Base-by-base conservation (phyloP, 2,888 invertebrate species). In the Anthophora plumipes region DNA sequence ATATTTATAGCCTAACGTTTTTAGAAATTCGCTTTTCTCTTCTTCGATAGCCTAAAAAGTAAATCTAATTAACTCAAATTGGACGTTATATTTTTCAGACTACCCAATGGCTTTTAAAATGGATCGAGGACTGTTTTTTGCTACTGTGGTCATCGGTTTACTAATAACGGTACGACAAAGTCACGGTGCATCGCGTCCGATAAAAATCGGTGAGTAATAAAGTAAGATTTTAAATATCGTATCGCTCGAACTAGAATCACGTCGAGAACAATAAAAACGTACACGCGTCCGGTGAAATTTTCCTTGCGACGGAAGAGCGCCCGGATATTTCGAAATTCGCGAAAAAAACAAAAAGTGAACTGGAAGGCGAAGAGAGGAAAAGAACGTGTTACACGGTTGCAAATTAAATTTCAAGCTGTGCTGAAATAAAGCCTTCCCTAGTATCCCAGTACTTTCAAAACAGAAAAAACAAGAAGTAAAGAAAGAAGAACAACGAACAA, bases 141-240 rank as follows among this genome's bases (percentile, higher is more conserved):
- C 63, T 63, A 69, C 77, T 22, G 4, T 64, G 55, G 12, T 67
- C 17, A 17, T 76, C 31, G 14, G 52, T 25, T 31, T 80, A 25
- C 60, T 79, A 14, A 17, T 67, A 50, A 43, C 43, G 5, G 9
- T 78, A 1, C 80, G 78, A 7, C 12, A 6, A 39, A 77, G 6
- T 54, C 37, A 66, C 8, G 67, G 64, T 9, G 63, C 54, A 1
- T 52, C 74, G 9, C 52, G 68, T 9, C n/a, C n/a, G n/a, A 80
- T 82, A n/a, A 83, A 80, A 68, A 60, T 86, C 25, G 82, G 75
- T 77, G 59, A 87, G 88, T 54, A 37, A 17, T 11, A 12, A 41
- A 17, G 9, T 5, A 0, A 9, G 12, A 25, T 41, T n/a, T 39
- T 2, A 3, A 48, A 55, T 17, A n/a, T 12, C n/a, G 12, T 11